These are phyloP conservation scores for Carettochelys insculpta DNA, from an alignment of 2,113 vertebrate genomes.

Conservation along the genomic window DNA sequence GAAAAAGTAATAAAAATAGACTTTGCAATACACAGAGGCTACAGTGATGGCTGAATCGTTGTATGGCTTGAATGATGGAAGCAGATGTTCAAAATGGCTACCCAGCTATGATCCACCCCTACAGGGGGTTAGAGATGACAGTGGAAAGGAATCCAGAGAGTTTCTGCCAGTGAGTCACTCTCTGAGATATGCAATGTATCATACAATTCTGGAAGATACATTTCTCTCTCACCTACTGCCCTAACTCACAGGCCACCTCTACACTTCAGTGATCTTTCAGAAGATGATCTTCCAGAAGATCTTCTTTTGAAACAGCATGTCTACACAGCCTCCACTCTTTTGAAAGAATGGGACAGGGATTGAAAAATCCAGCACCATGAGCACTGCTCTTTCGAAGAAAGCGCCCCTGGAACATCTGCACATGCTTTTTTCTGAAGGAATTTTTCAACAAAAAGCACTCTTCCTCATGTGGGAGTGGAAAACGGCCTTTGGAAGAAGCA, in stretches of 20 bases:
- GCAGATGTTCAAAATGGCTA: neutral
- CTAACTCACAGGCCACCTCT: neutral
- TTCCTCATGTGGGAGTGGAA: too few relatives aligned
- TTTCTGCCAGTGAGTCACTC: neutral
- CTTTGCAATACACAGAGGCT: neutral
- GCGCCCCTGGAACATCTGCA: too few relatives aligned
- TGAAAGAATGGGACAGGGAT: too few relatives aligned
- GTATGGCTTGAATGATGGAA: neutral
- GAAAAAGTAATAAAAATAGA: neutral
- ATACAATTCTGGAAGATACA: neutral
- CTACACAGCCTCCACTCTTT: too few relatives aligned
- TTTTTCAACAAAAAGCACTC: too few relatives aligned
- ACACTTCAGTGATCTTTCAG: too few relatives aligned
- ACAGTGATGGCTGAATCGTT: neutral
- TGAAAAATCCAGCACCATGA: too few relatives aligned
- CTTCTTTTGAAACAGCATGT: too few relatives aligned
- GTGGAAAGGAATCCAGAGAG: neutral
- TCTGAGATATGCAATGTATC: accelerated
- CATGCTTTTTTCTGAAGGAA: too few relatives aligned
- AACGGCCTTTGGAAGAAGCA: too few relatives aligned
- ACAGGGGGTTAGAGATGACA: neutral
- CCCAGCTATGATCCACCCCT: neutral
- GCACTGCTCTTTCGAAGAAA: too few relatives aligned
- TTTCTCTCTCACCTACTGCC: neutral
- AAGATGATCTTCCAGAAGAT: too few relatives aligned